Percentiles rank a stretch among this genome's conserved stretches.
Conservation (phyloP, 2,888 invertebrate species). For the Crematogaster levior region DNA sequence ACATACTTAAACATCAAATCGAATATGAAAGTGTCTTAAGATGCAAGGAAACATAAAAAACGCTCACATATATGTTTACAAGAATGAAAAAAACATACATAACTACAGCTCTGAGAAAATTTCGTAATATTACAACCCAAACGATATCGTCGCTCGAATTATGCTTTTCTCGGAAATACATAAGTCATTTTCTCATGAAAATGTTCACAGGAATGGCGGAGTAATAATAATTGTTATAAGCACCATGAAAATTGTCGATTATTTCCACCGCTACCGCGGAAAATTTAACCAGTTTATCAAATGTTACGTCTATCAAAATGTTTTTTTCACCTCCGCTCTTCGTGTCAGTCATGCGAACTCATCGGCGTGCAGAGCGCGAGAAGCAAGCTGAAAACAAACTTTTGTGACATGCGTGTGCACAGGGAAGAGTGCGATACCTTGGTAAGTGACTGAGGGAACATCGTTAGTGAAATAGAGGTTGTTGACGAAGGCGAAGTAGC, state of each 20-base stretch:
- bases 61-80: not conserved
- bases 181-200: not conserved
- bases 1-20: not conserved
- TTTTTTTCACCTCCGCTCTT: conserved; percentile 16
- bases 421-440: conserved; percentile 80
- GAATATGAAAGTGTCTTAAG: not conserved
- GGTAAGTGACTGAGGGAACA: conserved; percentile 80
- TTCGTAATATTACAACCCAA: not conserved
- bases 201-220: not conserved
- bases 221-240: not conserved
- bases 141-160: not conserved
- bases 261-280: conserved; percentile 9
- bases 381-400: conserved; percentile 44
- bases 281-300: conserved; percentile 32
- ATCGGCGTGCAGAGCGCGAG: not conserved
- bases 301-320: conserved; percentile 16
- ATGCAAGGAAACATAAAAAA: conserved; percentile 3
- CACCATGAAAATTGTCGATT: conserved; percentile 22
- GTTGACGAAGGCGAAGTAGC: conserved; percentile 83
- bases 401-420: conserved; percentile 62
- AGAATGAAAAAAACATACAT: conserved; percentile 31
- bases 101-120: too few species aligned
- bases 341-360: conserved; percentile 9
- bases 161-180: not conserved
- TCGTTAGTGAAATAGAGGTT: conserved; percentile 84